A percentile compares a stretch with the other conserved stretches of the same genome.
These are phyloP conservation scores for Andrena flavipes DNA, from an alignment of 2,888 invertebrate genomes.

Conservation along the genomic window DNA sequence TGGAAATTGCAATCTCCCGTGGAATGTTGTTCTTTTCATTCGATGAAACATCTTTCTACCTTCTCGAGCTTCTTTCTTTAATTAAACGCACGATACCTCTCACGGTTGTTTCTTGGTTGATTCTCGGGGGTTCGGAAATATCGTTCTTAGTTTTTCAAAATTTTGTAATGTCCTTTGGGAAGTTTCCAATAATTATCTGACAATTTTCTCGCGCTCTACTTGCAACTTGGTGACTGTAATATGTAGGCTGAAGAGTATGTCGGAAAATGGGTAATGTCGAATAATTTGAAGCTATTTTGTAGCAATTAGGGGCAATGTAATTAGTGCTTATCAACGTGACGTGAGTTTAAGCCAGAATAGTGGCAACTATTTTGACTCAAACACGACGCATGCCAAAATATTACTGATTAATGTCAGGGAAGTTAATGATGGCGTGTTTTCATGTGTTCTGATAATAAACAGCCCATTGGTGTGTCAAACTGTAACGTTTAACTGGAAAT, in stretches of 20 bases:
- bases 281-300: background rate
- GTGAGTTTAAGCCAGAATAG: background rate
- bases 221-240: background rate
- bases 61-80: background rate
- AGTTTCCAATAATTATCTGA: too few species aligned
- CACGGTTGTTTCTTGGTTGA: too few species aligned
- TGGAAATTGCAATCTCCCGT: slow-evolving; percentile 9
- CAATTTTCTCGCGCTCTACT: background rate
- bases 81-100: too few species aligned
- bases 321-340: slow-evolving; percentile 17
- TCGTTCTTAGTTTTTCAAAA: too few species aligned
- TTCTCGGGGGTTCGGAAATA: background rate
- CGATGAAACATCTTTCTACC: background rate
- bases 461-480: background rate
- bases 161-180: too few species aligned
- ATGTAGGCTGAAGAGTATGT: background rate
- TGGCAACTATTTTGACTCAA: background rate
- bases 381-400: background rate
- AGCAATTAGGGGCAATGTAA: slow-evolving; percentile 7
- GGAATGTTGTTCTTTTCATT: slow-evolving; percentile 30
- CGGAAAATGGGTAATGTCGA: background rate
- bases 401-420: background rate
- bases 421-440: slow-evolving; percentile 5
- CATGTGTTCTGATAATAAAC: slow-evolving; percentile 20
- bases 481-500: background rate